phyloP scores from a whole-genome alignment of 2,797 vertebrate species.

The Acropternis orthonyx region DNA sequence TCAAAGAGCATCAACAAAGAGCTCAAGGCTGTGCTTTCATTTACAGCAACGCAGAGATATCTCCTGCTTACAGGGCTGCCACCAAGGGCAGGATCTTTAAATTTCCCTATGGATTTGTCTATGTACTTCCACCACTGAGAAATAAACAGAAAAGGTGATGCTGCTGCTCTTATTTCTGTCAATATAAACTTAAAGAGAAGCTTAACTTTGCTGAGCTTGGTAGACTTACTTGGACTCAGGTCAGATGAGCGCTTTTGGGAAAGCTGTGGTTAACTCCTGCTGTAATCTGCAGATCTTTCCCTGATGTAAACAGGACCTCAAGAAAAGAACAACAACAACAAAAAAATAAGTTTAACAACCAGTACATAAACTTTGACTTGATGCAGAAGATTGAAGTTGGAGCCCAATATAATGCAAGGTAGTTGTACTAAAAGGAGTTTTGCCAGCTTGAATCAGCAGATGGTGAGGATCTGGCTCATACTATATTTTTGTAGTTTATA shows the following conservation, averaged over 20 bases:
- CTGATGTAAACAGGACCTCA: constrained; percentile 8
- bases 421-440: constrained; percentile 20
- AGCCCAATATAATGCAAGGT: background rate
- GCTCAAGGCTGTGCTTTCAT: background rate
- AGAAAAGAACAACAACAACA: background rate
- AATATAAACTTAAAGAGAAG: background rate
- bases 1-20: background rate
- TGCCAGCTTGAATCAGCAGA: constrained; percentile 44
- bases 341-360: constrained; percentile 12
- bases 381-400: background rate
- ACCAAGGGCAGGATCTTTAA: background rate
- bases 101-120: background rate
- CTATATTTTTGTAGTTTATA: constrained; percentile 9
- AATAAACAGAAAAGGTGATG: background rate
- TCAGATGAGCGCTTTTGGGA: background rate
- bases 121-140: background rate
- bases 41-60: background rate
- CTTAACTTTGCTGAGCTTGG: background rate
- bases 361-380: background rate
- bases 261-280: constrained; percentile 12
- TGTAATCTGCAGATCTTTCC: background rate
- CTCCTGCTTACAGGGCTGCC: background rate
- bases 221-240: constrained; percentile 2
- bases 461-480: constrained; percentile 16
- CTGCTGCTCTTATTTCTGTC: background rate